phyloP scores from a whole-genome alignment of 2,797 vertebrate genomes.

The Chaetodon trifasciatus region DNA sequence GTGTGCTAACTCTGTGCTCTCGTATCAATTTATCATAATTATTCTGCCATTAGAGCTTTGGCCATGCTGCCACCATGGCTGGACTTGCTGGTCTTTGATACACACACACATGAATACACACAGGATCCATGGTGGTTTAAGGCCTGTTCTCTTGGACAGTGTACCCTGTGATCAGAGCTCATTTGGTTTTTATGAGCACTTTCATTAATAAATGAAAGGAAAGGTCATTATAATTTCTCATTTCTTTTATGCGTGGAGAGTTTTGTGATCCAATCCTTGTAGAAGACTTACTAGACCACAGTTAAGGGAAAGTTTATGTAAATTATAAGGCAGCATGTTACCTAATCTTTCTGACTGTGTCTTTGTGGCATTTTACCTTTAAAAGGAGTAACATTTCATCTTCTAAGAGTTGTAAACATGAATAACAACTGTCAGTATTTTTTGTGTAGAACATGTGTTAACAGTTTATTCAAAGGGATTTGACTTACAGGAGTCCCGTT shows the following conservation, averaged over 20 bases:
- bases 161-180: constrained; percentile 50
- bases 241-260: constrained; percentile 23
- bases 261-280: constrained; percentile 9
- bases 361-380: constrained; percentile 25
- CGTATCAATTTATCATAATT: constrained; percentile 54
- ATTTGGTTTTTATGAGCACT: constrained; percentile 37
- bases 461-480: constrained; percentile 25
- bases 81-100: constrained; percentile 26
- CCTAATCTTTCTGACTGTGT: constrained; percentile 4
- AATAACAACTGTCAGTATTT: not conserved
- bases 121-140: constrained; percentile 37
- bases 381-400: not conserved
- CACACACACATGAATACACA: constrained; percentile 19
- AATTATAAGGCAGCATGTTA: constrained; percentile 14
- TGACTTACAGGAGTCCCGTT: constrained; percentile 89
- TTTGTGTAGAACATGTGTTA: not conserved
- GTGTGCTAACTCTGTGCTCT: constrained; percentile 16
- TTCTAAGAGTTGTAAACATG: not conserved
- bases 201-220: constrained; percentile 50
- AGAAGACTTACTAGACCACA: constrained; percentile 13
- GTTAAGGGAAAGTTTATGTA: constrained; percentile 23
- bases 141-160: constrained; percentile 47
- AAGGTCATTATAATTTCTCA: constrained; percentile 38
- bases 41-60: constrained; percentile 47
- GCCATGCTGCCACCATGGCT: constrained; percentile 37